Evolutionary conservation across 1,140 invertebrate species (phyloP).

Genomic region (Maconellicoccus hirsutus): DNA sequence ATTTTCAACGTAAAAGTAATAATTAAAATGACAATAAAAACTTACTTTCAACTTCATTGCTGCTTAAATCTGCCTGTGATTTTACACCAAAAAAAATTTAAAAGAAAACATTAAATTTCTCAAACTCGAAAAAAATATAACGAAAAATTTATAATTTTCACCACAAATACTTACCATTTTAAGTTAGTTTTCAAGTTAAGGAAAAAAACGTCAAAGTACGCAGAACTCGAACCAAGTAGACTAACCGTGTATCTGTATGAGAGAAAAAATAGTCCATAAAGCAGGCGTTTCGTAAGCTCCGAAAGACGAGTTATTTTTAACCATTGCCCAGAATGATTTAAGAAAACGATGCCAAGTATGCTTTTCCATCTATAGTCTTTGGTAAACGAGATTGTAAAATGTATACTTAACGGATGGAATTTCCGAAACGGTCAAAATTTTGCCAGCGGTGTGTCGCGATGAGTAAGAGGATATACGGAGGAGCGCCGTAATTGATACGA

Average conservation of each 20-base stretch:
- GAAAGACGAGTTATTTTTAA: background rate
- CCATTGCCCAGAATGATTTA: background rate
- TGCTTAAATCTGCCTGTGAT: conserved; percentile 10
- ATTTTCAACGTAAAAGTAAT: too few relatives aligned
- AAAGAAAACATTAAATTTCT: background rate
- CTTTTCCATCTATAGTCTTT: conserved; percentile 5
- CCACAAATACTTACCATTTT: background rate
- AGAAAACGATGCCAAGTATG: background rate
- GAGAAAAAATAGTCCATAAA: background rate
- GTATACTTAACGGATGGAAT: background rate
- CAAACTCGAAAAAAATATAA: too few relatives aligned
- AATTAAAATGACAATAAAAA: background rate
- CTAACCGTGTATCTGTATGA: background rate
- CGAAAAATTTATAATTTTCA: background rate
- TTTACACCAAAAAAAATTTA: background rate
- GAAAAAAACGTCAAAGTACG: background rate
- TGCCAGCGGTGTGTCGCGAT: too few relatives aligned
- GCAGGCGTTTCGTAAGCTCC: background rate
- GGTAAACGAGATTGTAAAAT: too few relatives aligned
- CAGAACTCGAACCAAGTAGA: background rate
- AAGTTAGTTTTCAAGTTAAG: background rate
- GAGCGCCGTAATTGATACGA: too few relatives aligned
- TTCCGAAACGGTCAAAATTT: too few relatives aligned
- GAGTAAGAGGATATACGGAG: too few relatives aligned
- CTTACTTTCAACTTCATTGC: conserved; percentile 1